Evolutionary conservation across 2,797 vertebrate genomes (phyloP), one percentile per base, ranked within the genome.

Genomic region (Melanotaenia boesemani): DNA sequence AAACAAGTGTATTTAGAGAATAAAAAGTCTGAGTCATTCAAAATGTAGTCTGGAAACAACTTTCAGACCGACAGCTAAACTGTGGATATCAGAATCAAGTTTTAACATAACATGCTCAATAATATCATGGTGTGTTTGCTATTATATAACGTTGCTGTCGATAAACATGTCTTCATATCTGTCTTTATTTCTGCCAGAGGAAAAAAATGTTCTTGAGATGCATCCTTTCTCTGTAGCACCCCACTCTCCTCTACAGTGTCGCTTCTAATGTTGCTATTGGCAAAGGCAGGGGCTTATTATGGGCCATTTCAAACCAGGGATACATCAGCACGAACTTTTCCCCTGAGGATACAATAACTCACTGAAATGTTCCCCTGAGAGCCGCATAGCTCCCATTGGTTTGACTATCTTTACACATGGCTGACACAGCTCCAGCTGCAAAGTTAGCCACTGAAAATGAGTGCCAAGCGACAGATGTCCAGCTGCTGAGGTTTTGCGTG

Each of bases 141-240:
- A 76, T 89, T 87, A 84, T 58, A 56, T 77, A 89, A 87, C 77
- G 30, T n/a, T 63, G 76, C 39, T 62, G 72, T 67, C 67, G 70
- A 86, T 81, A 84, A 88, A 92, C 79, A 81, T 37, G 67, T 66
- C 79, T 68, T 82, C 68, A 26, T 26, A 26, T 72, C 41, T 12
- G 76, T 81, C 66, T 82, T 50, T 79, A 63, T 77, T 86, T 86
- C 72, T 50, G 78, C 72, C 66, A 81, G 61, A 83, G 85, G 91
- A 91, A 94, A 91, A 91, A 81, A 91, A 91, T 91, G 91, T 94
- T 91, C 92, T 79, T 66, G 58, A 86, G 74, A 81, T 67, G 57
- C 71, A 77, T 82, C 78, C 72, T 84, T 68, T 79, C 82, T 46
- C 79, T 61, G 56, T 76, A 76, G 82, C 83, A 61, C 76, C 77